Evolutionary conservation across 2,888 invertebrate genomes (phyloP).

Genomic region (Keiferia lycopersicella): DNA sequence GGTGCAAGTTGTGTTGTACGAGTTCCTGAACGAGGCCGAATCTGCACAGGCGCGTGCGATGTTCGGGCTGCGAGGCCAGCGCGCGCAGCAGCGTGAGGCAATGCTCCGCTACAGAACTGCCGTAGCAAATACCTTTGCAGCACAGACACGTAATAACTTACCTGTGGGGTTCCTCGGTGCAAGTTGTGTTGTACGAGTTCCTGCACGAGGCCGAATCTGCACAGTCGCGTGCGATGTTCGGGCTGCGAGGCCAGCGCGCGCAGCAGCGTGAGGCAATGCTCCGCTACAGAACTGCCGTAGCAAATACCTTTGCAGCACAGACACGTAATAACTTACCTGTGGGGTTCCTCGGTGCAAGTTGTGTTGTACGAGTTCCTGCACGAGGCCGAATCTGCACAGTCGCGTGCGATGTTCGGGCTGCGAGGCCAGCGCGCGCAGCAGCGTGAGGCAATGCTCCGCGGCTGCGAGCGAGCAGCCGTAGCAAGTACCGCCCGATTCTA

Average conservation of each 20-base stretch:
- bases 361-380: conserved; percentile 94
- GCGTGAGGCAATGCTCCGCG: conserved; percentile 95
- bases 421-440: conserved; percentile 93
- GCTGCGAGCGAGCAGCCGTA: conserved; percentile 88
- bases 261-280: no score
- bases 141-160: no score
- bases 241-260: no score
- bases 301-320: no score
- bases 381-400: conserved; percentile 91
- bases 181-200: no score
- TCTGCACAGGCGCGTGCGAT: conserved; percentile 88
- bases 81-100: conserved; percentile 95
- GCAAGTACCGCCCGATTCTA: conserved; percentile 83
- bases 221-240: no score
- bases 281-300: no score
- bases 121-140: background rate
- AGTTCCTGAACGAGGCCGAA: conserved; percentile 94
- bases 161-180: conserved; percentile 88
- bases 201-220: no score
- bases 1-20: conserved; percentile 93
- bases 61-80: conserved; percentile 89
- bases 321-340: conserved; percentile 77
- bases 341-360: conserved; percentile 93
- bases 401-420: conserved; percentile 87
- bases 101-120: conserved; percentile 85